Evolutionary conservation across 2,113 vertebrate species (phyloP), one percentile per base, ranked within the genome.

Genomic region (Microtus richardsoni): DNA sequence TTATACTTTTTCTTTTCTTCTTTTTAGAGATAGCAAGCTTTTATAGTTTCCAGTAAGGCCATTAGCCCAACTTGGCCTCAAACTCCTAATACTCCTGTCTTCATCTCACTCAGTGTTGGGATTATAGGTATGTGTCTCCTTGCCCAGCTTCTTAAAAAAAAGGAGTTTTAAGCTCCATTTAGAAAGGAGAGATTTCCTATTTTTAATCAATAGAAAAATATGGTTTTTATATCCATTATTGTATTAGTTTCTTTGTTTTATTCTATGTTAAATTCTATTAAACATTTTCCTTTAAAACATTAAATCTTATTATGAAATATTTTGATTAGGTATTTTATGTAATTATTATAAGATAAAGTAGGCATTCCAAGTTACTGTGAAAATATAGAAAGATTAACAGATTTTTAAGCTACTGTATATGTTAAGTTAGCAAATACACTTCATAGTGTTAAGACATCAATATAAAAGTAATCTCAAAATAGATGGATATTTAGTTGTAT

Each of bases 361-460:
- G 68, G 1, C 26, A 54, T 87, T 94, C 13, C 11, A 82, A 87
- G 89, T 68, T 9, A 47, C 5, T 44, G 19, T 21, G 11, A 88
- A 89, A 93, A 87, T 54, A 91, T 17, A 91, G 74, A 80, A 14
- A 41, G 39, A 52, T 3, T 70, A 88, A 66, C 58, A 74, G 33
- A 16, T 75, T 96, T 91, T 47, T 49, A 26, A 44, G 80, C 68
- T 54, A 41, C 39, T 80, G 47, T 78, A 60, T 83, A 75, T 9
- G 9, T 88, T 89, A 80, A 68, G 16, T n/a, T 66, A 24, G 2
- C 9, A 88, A 82, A 78, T 91, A 60, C 28, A 62, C 89, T 95
- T 94, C 24, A 58, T 78, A 91, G 52, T 89, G 14, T 10, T 95
- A 41, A 94, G 94, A 78, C 44, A 16, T 58, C 68, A 84, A 73